These are phyloP conservation scores for Nothocercus nigrocapillus DNA, from an alignment of 2,113 vertebrate species.

Conservation along the genomic window DNA sequence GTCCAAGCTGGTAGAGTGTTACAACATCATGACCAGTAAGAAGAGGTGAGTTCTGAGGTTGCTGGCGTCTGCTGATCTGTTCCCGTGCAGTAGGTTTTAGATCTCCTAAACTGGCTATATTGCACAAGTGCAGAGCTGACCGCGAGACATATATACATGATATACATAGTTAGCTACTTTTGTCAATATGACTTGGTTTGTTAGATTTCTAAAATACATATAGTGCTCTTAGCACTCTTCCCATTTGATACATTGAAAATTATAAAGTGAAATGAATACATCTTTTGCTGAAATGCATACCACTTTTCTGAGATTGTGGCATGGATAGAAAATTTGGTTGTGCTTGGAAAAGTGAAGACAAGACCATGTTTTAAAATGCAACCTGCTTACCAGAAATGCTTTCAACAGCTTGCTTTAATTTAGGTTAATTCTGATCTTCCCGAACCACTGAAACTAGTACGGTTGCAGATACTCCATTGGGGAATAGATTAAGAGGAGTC, in stretches of 20 bases:
- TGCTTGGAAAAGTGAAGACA: neutral
- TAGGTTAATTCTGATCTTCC: neutral
- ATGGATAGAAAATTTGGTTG: neutral
- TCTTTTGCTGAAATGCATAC: too few relatives aligned
- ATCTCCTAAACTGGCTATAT: neutral
- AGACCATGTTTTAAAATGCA: neutral
- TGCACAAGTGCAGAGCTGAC: neutral
- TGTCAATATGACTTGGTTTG: neutral
- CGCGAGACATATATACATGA: neutral
- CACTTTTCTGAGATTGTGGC: neutral
- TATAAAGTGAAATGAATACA: neutral
- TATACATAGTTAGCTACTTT: neutral
- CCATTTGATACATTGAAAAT: neutral
- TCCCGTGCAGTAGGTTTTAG: neutral
- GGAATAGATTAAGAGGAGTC: neutral
- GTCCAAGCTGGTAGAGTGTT: neutral
- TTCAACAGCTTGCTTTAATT: fast-evolving
- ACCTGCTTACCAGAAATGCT: neutral
- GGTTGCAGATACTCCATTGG: too few relatives aligned
- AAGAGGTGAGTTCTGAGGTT: neutral
- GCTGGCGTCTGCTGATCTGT: neutral
- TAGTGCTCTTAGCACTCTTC: neutral
- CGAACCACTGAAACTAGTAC: neutral
- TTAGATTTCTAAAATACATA: neutral
- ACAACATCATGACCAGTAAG: neutral